Base-by-base conservation (phyloP, 2,113 vertebrate species). In the Oncorhynchus clarkii region DNA sequence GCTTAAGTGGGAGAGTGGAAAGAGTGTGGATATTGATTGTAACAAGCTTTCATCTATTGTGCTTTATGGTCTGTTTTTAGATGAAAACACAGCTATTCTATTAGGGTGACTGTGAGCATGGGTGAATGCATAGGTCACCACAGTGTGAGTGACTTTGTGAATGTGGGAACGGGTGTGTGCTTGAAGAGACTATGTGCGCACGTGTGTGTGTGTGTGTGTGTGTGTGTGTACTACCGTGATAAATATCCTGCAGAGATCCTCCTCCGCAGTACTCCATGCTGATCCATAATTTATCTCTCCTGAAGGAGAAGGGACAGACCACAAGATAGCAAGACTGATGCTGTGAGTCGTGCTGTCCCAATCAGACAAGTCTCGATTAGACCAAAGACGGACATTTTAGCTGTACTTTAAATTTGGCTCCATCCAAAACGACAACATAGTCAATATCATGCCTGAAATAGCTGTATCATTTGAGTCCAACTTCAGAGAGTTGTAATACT, bases 241-340 rank as follows among this genome's bases (percentile, higher is more conserved):
- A 99, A 86, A 99, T 99, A 85, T 99, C 98, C 74, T 99, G 98
- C 75, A 99, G 95, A 49, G 98, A 99, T 77, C 97, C 98, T 9
- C 97, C 97, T 80, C 97, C 97, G 90, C 97, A 99, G 89, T 97
- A 98, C 83, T 99, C 97, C 97, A 99, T 99, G 89, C 97, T 97
- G 88, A 99, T 99, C 97, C 97, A 99, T 73, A 99, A 92, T 87
- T 98, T 99, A 93, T 99, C 97, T 91, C 97, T 94, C 91, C 97
- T 99, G 89, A 83, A 90, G 73, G 2, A 51, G 67, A 59, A 29
- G 72, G 29, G 60, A 73, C 31, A 54, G 34, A 45, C 45, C 16
- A 69, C 16, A 67, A 22, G 24, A 4, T 2, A 16, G 34, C 34
- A 45, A 39, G 34, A 34, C 34, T 34, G 31, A 34, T 34, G 31